A percentile compares a stretch with the other conserved stretches of the same genome.
Evolutionary conservation across 2,113 vertebrate species (phyloP).

Genomic region (Solenodon paradoxus): DNA sequence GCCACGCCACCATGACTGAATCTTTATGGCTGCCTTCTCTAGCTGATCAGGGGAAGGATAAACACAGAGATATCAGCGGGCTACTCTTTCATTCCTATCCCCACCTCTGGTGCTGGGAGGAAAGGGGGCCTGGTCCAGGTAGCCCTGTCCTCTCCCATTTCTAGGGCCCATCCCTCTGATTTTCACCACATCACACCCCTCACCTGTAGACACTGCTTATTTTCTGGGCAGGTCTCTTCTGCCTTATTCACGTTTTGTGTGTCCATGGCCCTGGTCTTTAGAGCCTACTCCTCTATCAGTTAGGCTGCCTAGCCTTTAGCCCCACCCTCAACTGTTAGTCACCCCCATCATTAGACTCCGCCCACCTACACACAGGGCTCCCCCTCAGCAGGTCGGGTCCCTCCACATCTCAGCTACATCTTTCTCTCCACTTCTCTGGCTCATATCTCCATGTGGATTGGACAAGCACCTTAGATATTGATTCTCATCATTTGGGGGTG

Average conservation of each 20-base stretch:
- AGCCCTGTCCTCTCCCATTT: not conserved
- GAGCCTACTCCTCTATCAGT: not conserved
- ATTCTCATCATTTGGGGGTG: not conserved
- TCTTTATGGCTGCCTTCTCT: constrained; percentile 41
- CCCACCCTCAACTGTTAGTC: constrained; percentile 72
- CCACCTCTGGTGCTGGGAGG: not conserved
- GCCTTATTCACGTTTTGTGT: not conserved
- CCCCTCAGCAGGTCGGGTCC: not conserved
- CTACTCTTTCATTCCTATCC: not conserved
- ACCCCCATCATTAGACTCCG: constrained; percentile 25
- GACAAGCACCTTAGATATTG: not conserved
- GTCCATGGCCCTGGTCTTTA: constrained; percentile 58
- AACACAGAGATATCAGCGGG: not conserved
- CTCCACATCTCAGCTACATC: too few species aligned
- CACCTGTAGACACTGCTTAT: not conserved
- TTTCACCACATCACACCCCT: not conserved
- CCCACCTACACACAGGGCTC: not conserved
- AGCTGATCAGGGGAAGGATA: not conserved
- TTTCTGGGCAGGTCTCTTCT: not conserved
- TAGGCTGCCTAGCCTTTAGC: not conserved
- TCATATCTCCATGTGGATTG: not conserved
- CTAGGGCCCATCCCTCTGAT: not conserved
- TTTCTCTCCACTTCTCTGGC: not conserved
- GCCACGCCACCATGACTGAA: constrained; percentile 77
- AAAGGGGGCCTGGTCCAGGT: not conserved